Evolutionary conservation across 2,888 invertebrate species (phyloP).

Genomic region (Orthosia cruda): DNA sequence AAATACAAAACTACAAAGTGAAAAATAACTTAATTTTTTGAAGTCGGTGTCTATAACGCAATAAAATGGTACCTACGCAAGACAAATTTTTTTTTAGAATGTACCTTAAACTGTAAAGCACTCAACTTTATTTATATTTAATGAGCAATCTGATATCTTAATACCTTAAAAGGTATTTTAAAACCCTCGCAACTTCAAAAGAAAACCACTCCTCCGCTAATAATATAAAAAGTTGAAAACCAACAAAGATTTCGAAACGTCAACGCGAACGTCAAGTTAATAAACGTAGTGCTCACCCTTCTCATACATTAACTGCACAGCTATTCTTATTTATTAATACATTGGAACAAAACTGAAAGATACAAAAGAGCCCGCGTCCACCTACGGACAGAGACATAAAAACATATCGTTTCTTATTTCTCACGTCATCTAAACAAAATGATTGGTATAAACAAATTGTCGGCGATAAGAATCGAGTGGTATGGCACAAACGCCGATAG

Average conservation of each 20-base stretch:
- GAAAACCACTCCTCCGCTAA: conserved; percentile 15
- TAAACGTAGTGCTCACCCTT: conserved; percentile 26
- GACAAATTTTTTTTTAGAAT: too few species aligned
- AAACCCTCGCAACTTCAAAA: conserved; percentile 18
- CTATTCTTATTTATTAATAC: conserved; percentile 48
- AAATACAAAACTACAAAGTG: too few species aligned
- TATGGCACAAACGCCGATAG: conserved; percentile 74
- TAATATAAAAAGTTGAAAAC: conserved; percentile 32
- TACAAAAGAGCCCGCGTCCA: conserved; percentile 46
- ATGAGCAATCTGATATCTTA: conserved; percentile 38
- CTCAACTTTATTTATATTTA: conserved; percentile 43
- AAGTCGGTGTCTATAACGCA: too few species aligned
- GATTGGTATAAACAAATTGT: conserved; percentile 76
- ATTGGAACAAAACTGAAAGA: conserved; percentile 45
- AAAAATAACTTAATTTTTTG: too few species aligned
- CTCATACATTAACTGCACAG: conserved; percentile 34
- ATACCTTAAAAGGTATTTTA: conserved; percentile 37
- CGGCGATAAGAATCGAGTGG: conserved; percentile 69
- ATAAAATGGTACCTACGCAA: too few species aligned
- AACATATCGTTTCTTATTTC: conserved; percentile 69
- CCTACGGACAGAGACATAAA: conserved; percentile 53
- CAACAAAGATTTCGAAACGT: conserved; percentile 26
- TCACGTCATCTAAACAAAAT: conserved; percentile 72
- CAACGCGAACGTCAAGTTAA: conserved; percentile 21
- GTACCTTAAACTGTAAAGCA: conserved; percentile 48